These are phyloP conservation scores for Drosophila virilis DNA, from an alignment of 1,140 invertebrate species.

Conservation along the genomic window DNA sequence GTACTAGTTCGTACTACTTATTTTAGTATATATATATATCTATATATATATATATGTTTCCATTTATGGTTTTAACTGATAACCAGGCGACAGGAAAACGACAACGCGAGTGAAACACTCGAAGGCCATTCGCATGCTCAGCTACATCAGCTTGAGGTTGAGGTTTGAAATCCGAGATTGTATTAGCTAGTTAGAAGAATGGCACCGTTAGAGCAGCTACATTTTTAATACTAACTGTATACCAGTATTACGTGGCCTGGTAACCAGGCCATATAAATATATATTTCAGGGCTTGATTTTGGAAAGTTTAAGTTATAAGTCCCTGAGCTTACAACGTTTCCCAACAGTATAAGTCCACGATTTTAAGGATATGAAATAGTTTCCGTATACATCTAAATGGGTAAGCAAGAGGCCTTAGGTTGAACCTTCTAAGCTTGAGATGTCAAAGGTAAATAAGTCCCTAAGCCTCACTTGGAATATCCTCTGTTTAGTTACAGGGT, in stretches of 20 bases:
- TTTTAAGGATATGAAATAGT: too few species aligned
- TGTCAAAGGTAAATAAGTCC: too few species aligned
- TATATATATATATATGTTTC: slow-evolving; percentile 10
- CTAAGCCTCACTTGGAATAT: too few species aligned
- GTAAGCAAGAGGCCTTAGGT: too few species aligned
- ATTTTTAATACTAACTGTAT: slow-evolving; percentile 1
- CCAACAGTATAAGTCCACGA: too few species aligned
- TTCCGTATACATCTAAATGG: too few species aligned
- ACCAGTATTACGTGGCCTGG: neutral
- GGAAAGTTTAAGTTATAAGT: too few species aligned
- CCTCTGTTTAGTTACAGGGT: too few species aligned
- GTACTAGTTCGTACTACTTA: slow-evolving; percentile 15
- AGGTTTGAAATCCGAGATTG: slow-evolving; percentile 40
- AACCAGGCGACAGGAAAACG: slow-evolving; percentile 33
- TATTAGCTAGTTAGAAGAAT: slow-evolving; percentile 22
- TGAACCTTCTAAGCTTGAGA: too few species aligned
- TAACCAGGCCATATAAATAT: neutral
- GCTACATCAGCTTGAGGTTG: slow-evolving; percentile 28
- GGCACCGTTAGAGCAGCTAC: slow-evolving; percentile 17
- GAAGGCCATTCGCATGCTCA: slow-evolving; percentile 48
- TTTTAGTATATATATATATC: slow-evolving; percentile 15
- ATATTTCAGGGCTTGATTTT: too few species aligned
- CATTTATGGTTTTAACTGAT: slow-evolving; percentile 17
- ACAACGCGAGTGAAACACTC: slow-evolving; percentile 17
- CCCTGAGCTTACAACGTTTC: too few species aligned